Evolutionary conservation across 2,888 invertebrate species (phyloP).

Genomic region (Seira musarum): DNA sequence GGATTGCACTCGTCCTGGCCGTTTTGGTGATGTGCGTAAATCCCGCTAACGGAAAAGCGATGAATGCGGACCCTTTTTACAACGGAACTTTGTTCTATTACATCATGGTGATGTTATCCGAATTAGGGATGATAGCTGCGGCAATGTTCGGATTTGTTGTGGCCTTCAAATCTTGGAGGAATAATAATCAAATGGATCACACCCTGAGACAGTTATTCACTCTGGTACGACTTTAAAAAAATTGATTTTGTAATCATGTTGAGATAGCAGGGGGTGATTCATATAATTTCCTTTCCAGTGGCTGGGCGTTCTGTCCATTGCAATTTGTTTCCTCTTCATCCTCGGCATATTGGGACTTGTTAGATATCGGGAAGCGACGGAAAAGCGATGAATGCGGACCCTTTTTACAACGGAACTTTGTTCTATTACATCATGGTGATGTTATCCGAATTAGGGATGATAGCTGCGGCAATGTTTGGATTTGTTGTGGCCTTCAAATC

Average conservation of each 20-base stretch:
- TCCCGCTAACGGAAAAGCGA: slow-evolving; percentile 34
- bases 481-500: slow-evolving; percentile 48
- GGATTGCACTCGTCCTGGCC: slow-evolving; percentile 21
- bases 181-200: slow-evolving; percentile 67
- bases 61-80: slow-evolving; percentile 59
- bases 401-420: slow-evolving; percentile 58
- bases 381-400: slow-evolving; percentile 56
- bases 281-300: slow-evolving; percentile 36
- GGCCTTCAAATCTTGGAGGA: slow-evolving; percentile 60
- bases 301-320: slow-evolving; percentile 26
- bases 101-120: slow-evolving; percentile 43
- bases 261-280: neutral
- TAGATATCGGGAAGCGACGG: slow-evolving; percentile 52
- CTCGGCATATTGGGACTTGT: slow-evolving; percentile 52
- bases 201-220: slow-evolving; percentile 57
- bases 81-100: slow-evolving; percentile 59
- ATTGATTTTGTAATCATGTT: too few species aligned
- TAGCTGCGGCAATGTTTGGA: slow-evolving; percentile 39
- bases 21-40: slow-evolving; percentile 51
- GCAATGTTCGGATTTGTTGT: slow-evolving; percentile 50
- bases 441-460: slow-evolving; percentile 46
- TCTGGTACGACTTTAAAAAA: slow-evolving; percentile 55
- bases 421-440: slow-evolving; percentile 49
- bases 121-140: slow-evolving; percentile 36
- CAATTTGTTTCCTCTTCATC: slow-evolving; percentile 20